Base-by-base conservation (phyloP, 2,888 invertebrate species). In the Melanotus villosus region DNA sequence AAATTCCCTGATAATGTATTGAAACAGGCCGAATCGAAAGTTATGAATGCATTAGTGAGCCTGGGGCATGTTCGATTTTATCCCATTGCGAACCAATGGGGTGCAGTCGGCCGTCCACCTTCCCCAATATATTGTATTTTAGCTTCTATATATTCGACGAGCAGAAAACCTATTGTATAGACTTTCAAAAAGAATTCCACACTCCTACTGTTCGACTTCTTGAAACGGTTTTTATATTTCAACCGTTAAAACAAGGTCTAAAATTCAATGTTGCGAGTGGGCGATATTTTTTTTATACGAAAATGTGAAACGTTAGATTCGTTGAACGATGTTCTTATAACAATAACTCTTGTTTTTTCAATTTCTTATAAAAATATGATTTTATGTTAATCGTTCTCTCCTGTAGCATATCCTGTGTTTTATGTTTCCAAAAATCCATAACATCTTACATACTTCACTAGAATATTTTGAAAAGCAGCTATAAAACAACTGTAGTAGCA, bases 41-140 rank as follows among this genome's bases (percentile, higher is more conserved):
- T 79, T 80, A 80, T 80, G 80, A 79, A 80, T 80, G 78, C 79
- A 80, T 80, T 79, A 78, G 75, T 71, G 74, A 75, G 75, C 75
- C 57, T 67, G 72, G 76, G 77, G 77, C 76, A 75, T 76, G 76
- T 77, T 76, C 77, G 73, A 78, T 77, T 79, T 76, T 76, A 77
- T 76, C 74, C 78, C 73, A 76, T 79, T 77, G 65, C 70, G 73
- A 73, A 70, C 66, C 75, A 76, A 76, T 78, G 76, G 78, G 74
- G 76, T 74, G 77, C 76, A 77, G 73, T 76, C 74, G 73, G 73
- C 72, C 76, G 74, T 72, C 75, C 71, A 75, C 66, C 69, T 70
- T 68, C 67, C 50, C 34, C 68, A 68, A 70, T 70, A 71, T 65
- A 70, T 75, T 73, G 71, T 68, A 67, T 70, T 60, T 54, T 59